phyloP scores from a whole-genome alignment of 2,113 vertebrate species.

The Vireo altiloquus region DNA sequence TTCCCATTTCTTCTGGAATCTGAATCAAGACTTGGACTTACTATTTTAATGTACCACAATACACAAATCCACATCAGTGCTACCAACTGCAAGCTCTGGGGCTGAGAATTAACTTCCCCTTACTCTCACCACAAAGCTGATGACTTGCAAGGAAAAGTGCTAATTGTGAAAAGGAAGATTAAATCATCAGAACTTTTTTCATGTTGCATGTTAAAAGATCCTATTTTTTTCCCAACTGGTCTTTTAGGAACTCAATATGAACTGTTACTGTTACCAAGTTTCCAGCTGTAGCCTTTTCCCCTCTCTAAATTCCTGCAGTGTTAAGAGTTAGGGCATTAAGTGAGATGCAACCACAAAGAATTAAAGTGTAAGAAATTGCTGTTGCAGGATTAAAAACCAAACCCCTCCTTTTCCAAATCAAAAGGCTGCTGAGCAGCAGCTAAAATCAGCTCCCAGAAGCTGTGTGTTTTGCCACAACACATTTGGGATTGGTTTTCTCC shows the following conservation, averaged over 20 bases:
- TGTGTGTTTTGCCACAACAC: not conserved
- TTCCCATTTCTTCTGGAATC: not conserved
- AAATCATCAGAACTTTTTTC: not conserved
- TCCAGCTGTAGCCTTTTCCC: not conserved
- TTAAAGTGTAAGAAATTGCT: not conserved
- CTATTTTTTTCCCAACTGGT: not conserved
- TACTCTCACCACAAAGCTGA: not conserved
- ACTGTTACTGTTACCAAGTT: not conserved
- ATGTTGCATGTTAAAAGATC: not conserved
- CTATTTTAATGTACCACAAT: fast-evolving
- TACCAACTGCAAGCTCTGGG: not conserved
- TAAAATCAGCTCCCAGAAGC: not conserved
- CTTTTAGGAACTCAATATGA: slow-evolving; percentile 46
- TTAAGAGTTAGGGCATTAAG: not conserved
- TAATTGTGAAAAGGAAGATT: not conserved
- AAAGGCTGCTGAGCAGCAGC: not conserved
- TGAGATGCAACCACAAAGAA: not conserved
- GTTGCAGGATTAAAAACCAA: not conserved
- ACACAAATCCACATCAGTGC: not conserved
- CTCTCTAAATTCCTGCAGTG: not conserved
- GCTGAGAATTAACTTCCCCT: not conserved
- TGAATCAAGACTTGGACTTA: not conserved
- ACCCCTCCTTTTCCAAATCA: not conserved
- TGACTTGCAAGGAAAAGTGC: not conserved
- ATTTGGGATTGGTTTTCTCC: not conserved